A percentile compares a stretch with the other conserved stretches of the same genome.
phyloP scores from a whole-genome alignment of 1,140 invertebrate species.

The Mylabris phalerata region DNA sequence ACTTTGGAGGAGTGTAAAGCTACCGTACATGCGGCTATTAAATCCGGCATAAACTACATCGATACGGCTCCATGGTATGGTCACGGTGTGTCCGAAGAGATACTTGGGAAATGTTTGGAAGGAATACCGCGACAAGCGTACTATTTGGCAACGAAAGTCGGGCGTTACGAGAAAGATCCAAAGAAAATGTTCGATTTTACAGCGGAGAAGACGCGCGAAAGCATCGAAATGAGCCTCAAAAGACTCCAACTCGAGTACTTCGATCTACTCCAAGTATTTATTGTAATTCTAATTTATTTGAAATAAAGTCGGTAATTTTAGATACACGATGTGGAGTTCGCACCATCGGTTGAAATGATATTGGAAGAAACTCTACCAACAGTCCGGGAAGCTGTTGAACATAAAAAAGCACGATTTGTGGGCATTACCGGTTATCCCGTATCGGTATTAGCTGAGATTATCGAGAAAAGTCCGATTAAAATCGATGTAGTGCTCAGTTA shows the following conservation, averaged over 20 bases:
- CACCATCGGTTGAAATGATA: constrained; percentile 66
- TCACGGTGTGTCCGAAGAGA: constrained; percentile 71
- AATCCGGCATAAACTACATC: constrained; percentile 81
- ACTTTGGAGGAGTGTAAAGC: constrained; percentile 58
- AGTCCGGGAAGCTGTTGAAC: constrained; percentile 61
- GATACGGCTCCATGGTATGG: constrained; percentile 91
- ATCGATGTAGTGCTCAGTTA: constrained; percentile 74
- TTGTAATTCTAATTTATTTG: not conserved
- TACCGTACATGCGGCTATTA: constrained; percentile 63
- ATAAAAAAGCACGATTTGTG: constrained; percentile 75
- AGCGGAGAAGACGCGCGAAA: constrained; percentile 61
- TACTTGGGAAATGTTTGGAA: constrained; percentile 76
- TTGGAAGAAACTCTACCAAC: constrained; percentile 81
- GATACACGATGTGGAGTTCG: constrained; percentile 90
- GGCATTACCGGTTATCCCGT: constrained; percentile 86
- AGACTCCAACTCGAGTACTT: constrained; percentile 73
- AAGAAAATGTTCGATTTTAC: constrained; percentile 84
- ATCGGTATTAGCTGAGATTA: constrained; percentile 62
- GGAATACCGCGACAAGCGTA: constrained; percentile 73
- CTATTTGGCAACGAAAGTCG: constrained; percentile 91
- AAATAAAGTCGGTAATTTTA: constrained; percentile 41
- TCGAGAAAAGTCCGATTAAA: constrained; percentile 59
- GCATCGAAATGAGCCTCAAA: constrained; percentile 72
- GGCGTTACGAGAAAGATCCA: constrained; percentile 68
- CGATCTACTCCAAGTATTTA: constrained; percentile 75